Evolutionary conservation across 2,797 vertebrate genomes (phyloP).

Genomic region (Ara ararauna): DNA sequence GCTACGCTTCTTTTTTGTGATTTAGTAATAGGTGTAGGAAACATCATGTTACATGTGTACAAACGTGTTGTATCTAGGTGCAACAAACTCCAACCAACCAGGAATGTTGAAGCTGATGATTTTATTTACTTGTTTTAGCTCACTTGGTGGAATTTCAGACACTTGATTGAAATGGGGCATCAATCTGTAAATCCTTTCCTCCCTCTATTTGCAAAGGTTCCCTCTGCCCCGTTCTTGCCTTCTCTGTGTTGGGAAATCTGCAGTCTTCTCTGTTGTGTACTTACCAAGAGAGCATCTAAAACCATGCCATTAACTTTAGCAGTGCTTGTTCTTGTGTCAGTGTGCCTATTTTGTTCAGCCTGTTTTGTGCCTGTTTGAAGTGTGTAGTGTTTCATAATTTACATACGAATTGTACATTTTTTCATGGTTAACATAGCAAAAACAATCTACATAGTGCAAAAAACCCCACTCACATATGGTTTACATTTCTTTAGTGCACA

Average conservation of each 20-base stretch:
- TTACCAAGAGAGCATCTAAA: background rate
- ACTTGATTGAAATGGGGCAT: background rate
- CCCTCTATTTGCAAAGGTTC: background rate
- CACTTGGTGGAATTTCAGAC: background rate
- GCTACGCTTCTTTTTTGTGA: background rate
- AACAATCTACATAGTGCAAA: accelerated
- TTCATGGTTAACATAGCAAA: background rate
- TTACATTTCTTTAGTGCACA: background rate
- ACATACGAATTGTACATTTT: background rate
- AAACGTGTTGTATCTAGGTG: background rate
- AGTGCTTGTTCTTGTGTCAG: background rate
- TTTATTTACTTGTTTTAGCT: background rate
- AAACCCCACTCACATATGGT: background rate
- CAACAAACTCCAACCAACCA: background rate
- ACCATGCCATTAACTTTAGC: background rate
- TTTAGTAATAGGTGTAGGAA: background rate
- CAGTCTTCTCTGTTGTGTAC: background rate
- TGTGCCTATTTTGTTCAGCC: too few relatives aligned
- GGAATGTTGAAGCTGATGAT: background rate
- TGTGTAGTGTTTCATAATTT: background rate
- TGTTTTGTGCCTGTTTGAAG: background rate
- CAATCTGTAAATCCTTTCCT: background rate
- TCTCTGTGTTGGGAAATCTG: background rate
- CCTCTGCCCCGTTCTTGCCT: background rate
- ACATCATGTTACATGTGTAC: background rate